phyloP scores from a whole-genome alignment of 30 jellyfish, hydroid and myxozoan species.

The Cassiopea xamachana region DNA sequence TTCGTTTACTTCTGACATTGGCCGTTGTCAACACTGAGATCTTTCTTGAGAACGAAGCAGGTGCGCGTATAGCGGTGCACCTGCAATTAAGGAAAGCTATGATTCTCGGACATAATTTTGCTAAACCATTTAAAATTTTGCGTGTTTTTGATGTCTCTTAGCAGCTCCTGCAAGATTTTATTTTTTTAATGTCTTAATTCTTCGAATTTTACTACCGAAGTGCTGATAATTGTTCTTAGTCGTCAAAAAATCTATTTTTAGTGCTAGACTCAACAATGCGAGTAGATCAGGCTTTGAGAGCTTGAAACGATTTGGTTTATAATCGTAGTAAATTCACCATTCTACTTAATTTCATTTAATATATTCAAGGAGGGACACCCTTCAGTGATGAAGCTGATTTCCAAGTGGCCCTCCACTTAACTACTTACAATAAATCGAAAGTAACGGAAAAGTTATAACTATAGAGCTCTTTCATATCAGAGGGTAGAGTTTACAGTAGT shows the following conservation, averaged over 20 bases:
- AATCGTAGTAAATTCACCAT: too few species aligned
- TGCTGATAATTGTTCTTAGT: not conserved
- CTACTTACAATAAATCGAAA: too few species aligned
- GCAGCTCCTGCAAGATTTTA: not conserved
- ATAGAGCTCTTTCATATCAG: too few species aligned
- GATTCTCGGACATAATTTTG: conserved; percentile 1
- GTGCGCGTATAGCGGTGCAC: conserved; percentile 22
- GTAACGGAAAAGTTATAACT: too few species aligned
- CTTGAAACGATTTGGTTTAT: too few species aligned
- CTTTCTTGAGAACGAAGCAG: conserved; percentile 37
- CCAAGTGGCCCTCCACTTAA: too few species aligned
- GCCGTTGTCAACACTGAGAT: conserved; percentile 1
- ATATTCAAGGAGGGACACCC: too few species aligned
- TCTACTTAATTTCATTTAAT: too few species aligned
- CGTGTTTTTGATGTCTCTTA: not conserved
- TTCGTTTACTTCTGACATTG: conserved; percentile 2
- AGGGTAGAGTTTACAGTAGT: too few species aligned
- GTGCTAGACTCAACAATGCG: too few species aligned
- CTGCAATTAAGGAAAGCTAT: conserved; percentile 5
- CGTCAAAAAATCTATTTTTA: not conserved
- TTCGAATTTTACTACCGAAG: not conserved
- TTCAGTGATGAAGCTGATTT: too few species aligned
- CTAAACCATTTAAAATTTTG: not conserved
- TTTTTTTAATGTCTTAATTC: not conserved
- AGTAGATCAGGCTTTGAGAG: too few species aligned